Evolutionary conservation across 2,888 invertebrate genomes (phyloP).

Genomic region (Andrena fulva): DNA sequence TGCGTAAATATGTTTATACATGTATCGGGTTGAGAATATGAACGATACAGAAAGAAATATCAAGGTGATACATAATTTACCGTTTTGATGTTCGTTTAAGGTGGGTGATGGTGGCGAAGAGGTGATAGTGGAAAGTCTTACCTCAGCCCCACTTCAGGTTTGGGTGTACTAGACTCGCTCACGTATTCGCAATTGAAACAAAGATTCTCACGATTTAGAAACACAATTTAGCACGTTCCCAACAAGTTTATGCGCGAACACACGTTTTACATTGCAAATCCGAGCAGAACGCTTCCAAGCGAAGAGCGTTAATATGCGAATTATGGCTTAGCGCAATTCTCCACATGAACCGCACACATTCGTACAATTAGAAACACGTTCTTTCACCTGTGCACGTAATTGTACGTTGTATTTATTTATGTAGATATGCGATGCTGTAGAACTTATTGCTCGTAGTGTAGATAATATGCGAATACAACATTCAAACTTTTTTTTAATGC

Average conservation of each 20-base stretch:
- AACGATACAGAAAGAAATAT: conserved; percentile 28
- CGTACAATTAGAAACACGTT: conserved; percentile 21
- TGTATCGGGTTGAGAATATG: conserved; percentile 39
- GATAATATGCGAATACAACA: too few species aligned
- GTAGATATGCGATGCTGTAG: not conserved
- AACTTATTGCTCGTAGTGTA: not conserved
- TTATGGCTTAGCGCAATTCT: conserved; percentile 54
- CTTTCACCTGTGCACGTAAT: conserved; percentile 62
- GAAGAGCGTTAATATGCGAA: conserved; percentile 34
- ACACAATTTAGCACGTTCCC: conserved; percentile 67
- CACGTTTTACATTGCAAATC: conserved; percentile 45
- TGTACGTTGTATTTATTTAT: conserved; percentile 30
- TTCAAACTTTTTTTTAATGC: not conserved
- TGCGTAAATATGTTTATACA: conserved; percentile 21
- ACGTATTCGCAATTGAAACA: conserved; percentile 55
- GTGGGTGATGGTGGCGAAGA: conserved; percentile 80
- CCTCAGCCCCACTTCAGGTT: conserved; percentile 80
- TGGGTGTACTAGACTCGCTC: conserved; percentile 74
- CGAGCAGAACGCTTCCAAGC: conserved; percentile 53
- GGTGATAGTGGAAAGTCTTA: conserved; percentile 79
- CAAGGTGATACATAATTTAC: conserved; percentile 50
- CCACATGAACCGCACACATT: conserved; percentile 48
- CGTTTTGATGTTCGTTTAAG: conserved; percentile 75
- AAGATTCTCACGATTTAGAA: conserved; percentile 64
- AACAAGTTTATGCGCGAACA: conserved; percentile 45